Conservation (phyloP, 1,140 invertebrate species). For the Caerostris darwini region DNA sequence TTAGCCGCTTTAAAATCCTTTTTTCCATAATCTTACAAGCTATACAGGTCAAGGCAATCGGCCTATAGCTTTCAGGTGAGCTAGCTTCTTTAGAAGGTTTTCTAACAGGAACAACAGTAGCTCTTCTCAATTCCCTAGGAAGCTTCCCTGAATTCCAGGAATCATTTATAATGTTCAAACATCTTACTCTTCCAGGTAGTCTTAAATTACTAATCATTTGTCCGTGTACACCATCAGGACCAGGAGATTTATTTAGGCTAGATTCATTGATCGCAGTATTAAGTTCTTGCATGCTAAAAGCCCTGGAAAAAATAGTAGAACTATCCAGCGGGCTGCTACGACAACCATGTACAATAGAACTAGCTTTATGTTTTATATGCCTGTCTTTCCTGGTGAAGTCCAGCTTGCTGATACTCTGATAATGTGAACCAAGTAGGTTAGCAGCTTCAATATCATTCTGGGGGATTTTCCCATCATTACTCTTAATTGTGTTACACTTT, state of each 20-base stretch:
- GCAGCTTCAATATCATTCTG: background rate
- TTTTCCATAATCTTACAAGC: background rate
- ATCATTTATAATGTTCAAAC: background rate
- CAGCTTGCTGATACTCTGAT: background rate
- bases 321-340: no score
- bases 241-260: background rate
- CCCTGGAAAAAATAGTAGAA: background rate
- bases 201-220: background rate
- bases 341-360: slow-evolving; percentile 10
- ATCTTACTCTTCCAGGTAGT: background rate
- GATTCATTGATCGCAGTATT: background rate
- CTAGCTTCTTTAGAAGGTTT: background rate
- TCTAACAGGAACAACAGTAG: background rate
- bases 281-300: background rate
- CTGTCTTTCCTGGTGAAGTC: background rate
- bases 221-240: background rate
- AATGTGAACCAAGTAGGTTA: background rate
- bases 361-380: background rate
- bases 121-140: background rate
- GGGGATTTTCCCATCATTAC: background rate
- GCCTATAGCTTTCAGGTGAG: background rate
- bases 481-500: background rate
- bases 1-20: background rate
- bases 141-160: background rate
- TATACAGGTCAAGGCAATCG: background rate